Percentiles rank a stretch among this genome's conserved stretches.
phyloP scores from a whole-genome alignment of 2,797 vertebrate species.

The Sebastes cheni region DNA sequence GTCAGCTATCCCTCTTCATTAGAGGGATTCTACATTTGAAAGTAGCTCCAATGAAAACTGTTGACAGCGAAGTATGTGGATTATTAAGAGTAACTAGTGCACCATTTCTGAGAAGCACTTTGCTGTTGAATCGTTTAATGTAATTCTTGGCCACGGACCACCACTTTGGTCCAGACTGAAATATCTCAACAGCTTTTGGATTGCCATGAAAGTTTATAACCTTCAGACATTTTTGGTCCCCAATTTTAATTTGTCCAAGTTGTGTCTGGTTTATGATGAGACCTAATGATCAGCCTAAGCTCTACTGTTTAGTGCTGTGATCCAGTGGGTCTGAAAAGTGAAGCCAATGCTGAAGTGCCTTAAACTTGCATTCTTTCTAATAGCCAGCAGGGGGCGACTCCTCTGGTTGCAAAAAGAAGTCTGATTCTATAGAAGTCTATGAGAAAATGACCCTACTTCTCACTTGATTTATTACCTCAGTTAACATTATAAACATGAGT shows the following conservation, averaged over 20 bases:
- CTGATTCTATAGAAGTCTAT: too few relatives aligned
- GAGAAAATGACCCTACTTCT: too few relatives aligned
- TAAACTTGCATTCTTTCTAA: too few relatives aligned
- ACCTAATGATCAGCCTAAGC: too few relatives aligned
- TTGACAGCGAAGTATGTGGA: background rate
- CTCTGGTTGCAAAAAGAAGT: too few relatives aligned
- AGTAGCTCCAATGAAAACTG: background rate
- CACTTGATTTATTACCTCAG: too few relatives aligned
- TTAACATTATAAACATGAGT: too few relatives aligned
- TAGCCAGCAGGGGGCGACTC: too few relatives aligned
- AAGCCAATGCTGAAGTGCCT: too few relatives aligned
- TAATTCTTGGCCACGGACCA: background rate
- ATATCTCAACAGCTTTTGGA: background rate
- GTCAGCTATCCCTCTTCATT: background rate
- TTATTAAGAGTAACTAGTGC: background rate
- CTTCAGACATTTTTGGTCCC: background rate
- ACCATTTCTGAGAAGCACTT: background rate
- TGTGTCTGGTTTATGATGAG: background rate
- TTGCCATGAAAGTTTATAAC: background rate
- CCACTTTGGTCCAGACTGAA: background rate
- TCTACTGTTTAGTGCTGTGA: too few relatives aligned
- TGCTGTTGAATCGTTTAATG: background rate
- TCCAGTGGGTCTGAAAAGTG: too few relatives aligned
- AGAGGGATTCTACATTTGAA: background rate
- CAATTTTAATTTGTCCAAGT: background rate